Conservation (phyloP, 2,888 invertebrate genomes). For the Epinotia demarniana region DNA sequence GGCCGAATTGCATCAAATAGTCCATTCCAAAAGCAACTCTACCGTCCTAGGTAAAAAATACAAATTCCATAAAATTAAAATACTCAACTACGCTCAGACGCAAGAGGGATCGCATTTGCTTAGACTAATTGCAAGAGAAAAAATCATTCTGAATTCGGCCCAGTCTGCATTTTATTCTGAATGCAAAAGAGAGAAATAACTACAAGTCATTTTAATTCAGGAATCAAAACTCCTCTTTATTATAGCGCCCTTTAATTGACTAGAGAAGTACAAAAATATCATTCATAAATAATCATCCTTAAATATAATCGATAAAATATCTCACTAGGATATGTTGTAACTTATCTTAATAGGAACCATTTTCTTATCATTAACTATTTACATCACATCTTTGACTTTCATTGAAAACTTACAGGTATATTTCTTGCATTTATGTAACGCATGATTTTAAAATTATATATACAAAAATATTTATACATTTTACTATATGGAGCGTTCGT, state of each 20-base stretch:
- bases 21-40: too few species aligned
- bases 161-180: neutral
- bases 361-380: constrained; percentile 54
- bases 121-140: too few species aligned
- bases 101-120: too few species aligned
- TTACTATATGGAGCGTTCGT: neutral
- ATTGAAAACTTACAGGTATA: neutral
- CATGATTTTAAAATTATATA: neutral
- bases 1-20: too few species aligned
- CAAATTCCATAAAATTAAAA: too few species aligned
- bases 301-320: constrained; percentile 45
- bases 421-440: neutral
- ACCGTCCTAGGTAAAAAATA: too few species aligned
- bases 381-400: constrained; percentile 47
- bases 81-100: too few species aligned
- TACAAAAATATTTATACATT: constrained; percentile 1
- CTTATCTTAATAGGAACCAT: constrained; percentile 55
- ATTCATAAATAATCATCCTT: constrained; percentile 74
- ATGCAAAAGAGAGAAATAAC: constrained; percentile 1
- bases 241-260: constrained; percentile 75
- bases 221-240: constrained; percentile 72
- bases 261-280: constrained; percentile 71
- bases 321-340: constrained; percentile 45
- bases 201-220: constrained; percentile 52
- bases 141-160: neutral